These are phyloP conservation scores for Cairina moschata DNA, from an alignment of 2,113 vertebrate genomes.

Conservation along the genomic window DNA sequence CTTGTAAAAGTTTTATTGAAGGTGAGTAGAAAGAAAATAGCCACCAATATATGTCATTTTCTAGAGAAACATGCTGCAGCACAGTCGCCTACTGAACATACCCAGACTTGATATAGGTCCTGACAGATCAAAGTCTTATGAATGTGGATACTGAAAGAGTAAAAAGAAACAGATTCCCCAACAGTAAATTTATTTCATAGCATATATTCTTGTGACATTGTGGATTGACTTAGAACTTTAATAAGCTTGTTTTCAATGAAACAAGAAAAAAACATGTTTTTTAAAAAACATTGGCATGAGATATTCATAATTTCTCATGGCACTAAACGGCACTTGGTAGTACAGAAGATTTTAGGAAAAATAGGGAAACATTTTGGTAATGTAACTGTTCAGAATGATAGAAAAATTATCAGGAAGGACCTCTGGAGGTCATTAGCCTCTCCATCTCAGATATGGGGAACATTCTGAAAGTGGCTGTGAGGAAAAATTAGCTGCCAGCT, in stretches of 20 bases:
- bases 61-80: accelerated
- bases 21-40: not conserved
- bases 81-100: not conserved
- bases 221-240: not conserved
- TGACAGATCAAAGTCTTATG: not conserved
- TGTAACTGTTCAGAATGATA: not conserved
- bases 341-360: not conserved
- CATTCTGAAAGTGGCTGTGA: not conserved
- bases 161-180: not conserved
- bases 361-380: no score
- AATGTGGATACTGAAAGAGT: not conserved
- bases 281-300: not conserved
- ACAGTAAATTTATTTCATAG: not conserved
- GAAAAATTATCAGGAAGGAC: not conserved
- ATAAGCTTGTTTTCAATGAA: not conserved
- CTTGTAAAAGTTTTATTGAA: not conserved
- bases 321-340: not conserved
- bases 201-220: not conserved
- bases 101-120: not conserved
- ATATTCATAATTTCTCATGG: not conserved
- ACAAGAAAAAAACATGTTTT: not conserved
- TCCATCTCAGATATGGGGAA: no score
- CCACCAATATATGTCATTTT: not conserved
- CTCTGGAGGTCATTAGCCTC: not conserved
- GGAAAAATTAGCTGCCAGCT: no score